These are phyloP conservation scores for Baccha elongata DNA, from an alignment of 2,888 invertebrate genomes.

Conservation along the genomic window DNA sequence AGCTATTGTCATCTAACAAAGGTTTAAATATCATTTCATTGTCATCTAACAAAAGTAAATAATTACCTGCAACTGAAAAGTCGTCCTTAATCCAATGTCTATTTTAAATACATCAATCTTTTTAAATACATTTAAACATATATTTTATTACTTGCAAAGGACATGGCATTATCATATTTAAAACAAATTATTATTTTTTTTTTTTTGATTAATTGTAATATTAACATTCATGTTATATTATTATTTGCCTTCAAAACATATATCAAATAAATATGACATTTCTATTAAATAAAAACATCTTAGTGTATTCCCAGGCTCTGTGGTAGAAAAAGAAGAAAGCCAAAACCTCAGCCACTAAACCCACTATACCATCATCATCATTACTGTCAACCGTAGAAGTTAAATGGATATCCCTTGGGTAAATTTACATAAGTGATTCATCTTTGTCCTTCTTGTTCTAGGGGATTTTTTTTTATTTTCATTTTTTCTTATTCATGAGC, in stretches of 20 bases:
- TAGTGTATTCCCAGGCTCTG: not conserved
- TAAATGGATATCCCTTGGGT: constrained; percentile 43
- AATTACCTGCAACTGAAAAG: too few species aligned
- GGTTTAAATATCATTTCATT: too few species aligned
- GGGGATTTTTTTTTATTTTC: constrained; percentile 14
- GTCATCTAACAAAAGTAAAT: too few species aligned
- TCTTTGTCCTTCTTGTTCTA: constrained; percentile 48
- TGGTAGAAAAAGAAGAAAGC: not conserved
- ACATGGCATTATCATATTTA: too few species aligned
- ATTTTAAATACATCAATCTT: too few species aligned
- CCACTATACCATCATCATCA: constrained; percentile 25
- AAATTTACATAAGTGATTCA: constrained; percentile 69
- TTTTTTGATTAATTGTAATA: not conserved
- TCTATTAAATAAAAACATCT: constrained; percentile 34
- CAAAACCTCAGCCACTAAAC: constrained; percentile 12
- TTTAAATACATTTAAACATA: too few species aligned
- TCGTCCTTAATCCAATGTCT: too few species aligned
- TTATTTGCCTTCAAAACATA: constrained; percentile 5
- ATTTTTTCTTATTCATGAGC: constrained; percentile 39
- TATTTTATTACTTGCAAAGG: too few species aligned
- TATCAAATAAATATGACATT: constrained; percentile 38
- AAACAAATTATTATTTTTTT: too few species aligned
- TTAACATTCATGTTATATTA: not conserved
- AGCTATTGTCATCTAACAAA: too few species aligned
- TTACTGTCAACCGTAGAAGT: constrained; percentile 48